Base-by-base conservation (phyloP, 2,888 invertebrate genomes). In the Cistogaster globosa region DNA sequence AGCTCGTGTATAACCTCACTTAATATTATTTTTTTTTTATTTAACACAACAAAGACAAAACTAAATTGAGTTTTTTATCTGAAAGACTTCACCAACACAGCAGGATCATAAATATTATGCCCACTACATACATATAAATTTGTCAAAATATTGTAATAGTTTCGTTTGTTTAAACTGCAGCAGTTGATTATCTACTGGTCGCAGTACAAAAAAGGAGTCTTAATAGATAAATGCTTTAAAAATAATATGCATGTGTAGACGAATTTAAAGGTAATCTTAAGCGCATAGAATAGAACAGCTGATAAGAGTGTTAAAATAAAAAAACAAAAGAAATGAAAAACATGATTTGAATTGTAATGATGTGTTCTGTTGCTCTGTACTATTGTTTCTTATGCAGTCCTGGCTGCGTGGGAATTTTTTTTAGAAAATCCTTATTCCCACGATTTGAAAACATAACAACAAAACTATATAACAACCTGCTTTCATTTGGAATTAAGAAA, bases 401-500 rank as follows among this genome's bases (percentile, higher is more conserved):
- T 88, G 88, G 89, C 89, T 89, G 89, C 89, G 89, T 90, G 90
- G 89, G 90, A 90, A 90, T 88, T 86, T 76, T 88, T 86, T 76
- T 80, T 75, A 85, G 77, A 87, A 89, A 89, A 90, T 89, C 89
- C 89, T 89, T 89, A 86, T 90, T 90, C 90, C 90, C 90, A 90
- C 89, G 90, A 86, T 82, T 84, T 83, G 76, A 71, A 77, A 77
- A 76, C 76, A 71, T 57, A 75, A 58, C 4, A 80, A 67, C 80
- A 80, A 80, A 72, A 67, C 51, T 51, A 20, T 58, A 72, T n/a
- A 68, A 86, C 87, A 88, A 87, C 87, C 88, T 88, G 88, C 87
- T 80, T 32, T 84, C 82, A 53, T 69, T 74, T 86, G 68, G 65
- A 69, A 62, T 78, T 60, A 74, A 67, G 58, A 67, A 80, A 72